Percentiles rank a stretch among this genome's conserved stretches.
Evolutionary conservation across 2,113 vertebrate species (phyloP).

Genomic region (Rhizomys pruinosus): DNA sequence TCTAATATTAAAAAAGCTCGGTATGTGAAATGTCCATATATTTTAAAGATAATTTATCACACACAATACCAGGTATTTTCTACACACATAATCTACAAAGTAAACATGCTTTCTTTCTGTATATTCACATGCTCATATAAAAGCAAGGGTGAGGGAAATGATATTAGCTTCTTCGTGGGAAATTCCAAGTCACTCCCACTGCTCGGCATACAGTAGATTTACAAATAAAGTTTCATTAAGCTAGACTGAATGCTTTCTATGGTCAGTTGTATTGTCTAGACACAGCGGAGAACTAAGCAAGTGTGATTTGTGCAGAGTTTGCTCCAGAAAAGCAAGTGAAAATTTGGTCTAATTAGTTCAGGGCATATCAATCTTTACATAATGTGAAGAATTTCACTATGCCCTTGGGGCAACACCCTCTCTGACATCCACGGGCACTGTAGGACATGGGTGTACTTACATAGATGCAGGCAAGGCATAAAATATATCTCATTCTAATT

Average conservation of each 20-base stretch:
- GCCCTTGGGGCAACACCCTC: not conserved
- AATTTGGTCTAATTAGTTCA: not conserved
- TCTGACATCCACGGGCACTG: too few species aligned
- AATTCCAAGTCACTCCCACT: not conserved
- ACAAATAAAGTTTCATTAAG: slow-evolving; percentile 33
- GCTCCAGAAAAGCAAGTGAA: not conserved
- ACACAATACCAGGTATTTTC: not conserved
- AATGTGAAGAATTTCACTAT: not conserved
- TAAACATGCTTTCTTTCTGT: too few species aligned
- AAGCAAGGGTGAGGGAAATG: not conserved
- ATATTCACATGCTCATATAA: too few species aligned
- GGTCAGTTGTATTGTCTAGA: not conserved
- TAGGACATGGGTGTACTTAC: too few species aligned
- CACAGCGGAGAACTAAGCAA: not conserved
- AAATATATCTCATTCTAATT: not conserved
- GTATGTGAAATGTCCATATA: not conserved
- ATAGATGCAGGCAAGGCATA: not conserved
- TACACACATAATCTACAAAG: not conserved
- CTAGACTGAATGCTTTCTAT: slow-evolving; percentile 35
- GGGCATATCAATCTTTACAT: not conserved
- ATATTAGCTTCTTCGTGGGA: not conserved
- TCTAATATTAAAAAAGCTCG: not conserved
- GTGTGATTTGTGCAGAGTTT: not conserved
- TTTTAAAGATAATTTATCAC: slow-evolving; percentile 12
- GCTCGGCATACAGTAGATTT: not conserved